Base-by-base conservation (phyloP, 2,113 vertebrate genomes). In the Piaya cayana region DNA sequence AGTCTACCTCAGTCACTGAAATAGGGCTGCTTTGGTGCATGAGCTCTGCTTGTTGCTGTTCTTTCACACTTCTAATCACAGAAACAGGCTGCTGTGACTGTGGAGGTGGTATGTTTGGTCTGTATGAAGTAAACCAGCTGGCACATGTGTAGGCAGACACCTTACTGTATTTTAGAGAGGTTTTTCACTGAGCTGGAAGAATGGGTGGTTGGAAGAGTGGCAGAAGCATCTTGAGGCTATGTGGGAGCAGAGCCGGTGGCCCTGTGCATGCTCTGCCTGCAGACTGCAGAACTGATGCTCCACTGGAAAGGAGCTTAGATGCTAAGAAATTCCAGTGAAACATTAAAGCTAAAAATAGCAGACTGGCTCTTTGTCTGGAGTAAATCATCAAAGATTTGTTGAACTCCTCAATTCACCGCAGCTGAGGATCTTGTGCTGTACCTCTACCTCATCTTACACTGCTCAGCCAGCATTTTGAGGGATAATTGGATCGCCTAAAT, bases 101-200 rank as follows among this genome's bases (percentile, higher is more conserved):
- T 86, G 97, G 95, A 85, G 97, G 96, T 93, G 97, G 95, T 55
- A 47, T 97, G 96, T 96, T 97, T 93, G 95, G 96, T 95, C 97
- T 97, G 81, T 0, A 1, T 0, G 5, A 91, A 93, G 58, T 86
- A 91, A 92, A 93, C 79, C 88, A 96, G 88, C 36, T 82, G 12
- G 96, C 78, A 91, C 90, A 94, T 75, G 94, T 94, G 95, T 97
- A 91, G 97, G 97, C 88, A 97, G 95, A 29, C 2, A 2, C 69
- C 86, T 95, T 81, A 95, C 65, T 94, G 95, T 93, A 34, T 63
- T 80, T 91, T 70, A 74, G 89, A 84, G 88, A 45, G 70, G 49
- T 86, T 95, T 94, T 80, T 91, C 52, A 93, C 74, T 0, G 13
- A 89, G 90, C 83, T 92, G 85, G 27, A 62, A 78, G 87, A 47